Base-by-base conservation (phyloP, 1,140 invertebrate genomes). In the Drosophila auraria region DNA sequence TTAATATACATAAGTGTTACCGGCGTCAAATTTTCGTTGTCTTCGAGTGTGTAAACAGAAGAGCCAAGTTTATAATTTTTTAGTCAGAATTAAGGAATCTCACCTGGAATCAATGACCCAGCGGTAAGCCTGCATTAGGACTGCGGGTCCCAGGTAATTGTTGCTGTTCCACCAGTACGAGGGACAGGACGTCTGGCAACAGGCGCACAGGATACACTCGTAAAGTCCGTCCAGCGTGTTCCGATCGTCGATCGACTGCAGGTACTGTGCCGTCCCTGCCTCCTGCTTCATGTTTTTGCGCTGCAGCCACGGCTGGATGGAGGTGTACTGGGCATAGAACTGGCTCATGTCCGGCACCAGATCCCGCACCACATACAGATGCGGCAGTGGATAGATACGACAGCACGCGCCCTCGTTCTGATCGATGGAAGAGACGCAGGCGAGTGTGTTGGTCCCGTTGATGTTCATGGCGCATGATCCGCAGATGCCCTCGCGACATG, bases 401-500 rank as follows among this genome's bases (percentile, higher is more conserved):
- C 81, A 76, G 8, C 93, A 94, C 1, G 17, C n/a, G 2, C 42
- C 12, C 42, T 60, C 15, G 17, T 60, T 70, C 17, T 27, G 30
- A 27, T 91, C 65, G 14, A 91, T 91, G 2, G 73, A 20, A 9
- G 65, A 36, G 5, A 80, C 75, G 93, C 98, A 99, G 53, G 99
- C 98, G 6, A 99, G 94, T 0, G 98, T 99, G 93, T 99, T 99
- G 2, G 95, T 94, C 42, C 99, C 99, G 78, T 96, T 96, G 93
- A 99, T 99, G 93, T 99, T 99, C 99, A 99, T 99, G 8, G 98
- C 96, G 94, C 99, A 99, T 5, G 98, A 99, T 20, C 99, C 99
- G 94, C 99, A 99, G 80, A 99, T 99, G 23, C 98, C 97, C 94
- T 99, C 98, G 53, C 98, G 95, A 87, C 98, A 99, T 2, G 98